phyloP scores from a whole-genome alignment of 2,888 invertebrate species.

The Tricholauxania praeusta region DNA sequence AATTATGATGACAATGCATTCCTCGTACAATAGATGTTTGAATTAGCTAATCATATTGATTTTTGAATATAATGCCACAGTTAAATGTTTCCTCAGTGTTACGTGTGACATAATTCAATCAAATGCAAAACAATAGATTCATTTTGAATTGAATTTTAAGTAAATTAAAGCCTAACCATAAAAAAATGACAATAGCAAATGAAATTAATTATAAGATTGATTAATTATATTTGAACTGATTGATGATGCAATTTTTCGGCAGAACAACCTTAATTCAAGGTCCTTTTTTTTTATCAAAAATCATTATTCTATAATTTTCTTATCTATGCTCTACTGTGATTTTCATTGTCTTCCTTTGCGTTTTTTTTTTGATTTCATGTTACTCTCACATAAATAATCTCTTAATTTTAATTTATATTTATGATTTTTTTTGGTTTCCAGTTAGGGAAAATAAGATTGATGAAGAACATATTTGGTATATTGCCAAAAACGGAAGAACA shows the following conservation, averaged over 20 bases:
- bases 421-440: background rate
- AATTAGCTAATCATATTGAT: too few species aligned
- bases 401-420: background rate
- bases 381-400: too few species aligned
- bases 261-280: background rate
- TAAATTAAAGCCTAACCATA: too few species aligned
- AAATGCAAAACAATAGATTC: too few species aligned
- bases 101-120: too few species aligned
- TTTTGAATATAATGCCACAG: too few species aligned
- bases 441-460: background rate
- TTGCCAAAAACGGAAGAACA: background rate
- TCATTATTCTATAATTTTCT: background rate
- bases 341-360: background rate
- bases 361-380: background rate
- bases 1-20: too few species aligned
- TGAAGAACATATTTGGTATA: background rate
- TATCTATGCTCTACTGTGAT: background rate
- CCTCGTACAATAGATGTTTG: too few species aligned
- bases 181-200: too few species aligned
- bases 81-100: too few species aligned
- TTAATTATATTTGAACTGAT: constrained; percentile 2
- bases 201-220: background rate
- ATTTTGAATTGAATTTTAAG: too few species aligned
- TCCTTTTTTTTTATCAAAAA: background rate
- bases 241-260: background rate